A percentile compares a stretch with the other conserved stretches of the same genome.
phyloP scores from a whole-genome alignment of 2,888 invertebrate species.

The Sinelater perroti region DNA sequence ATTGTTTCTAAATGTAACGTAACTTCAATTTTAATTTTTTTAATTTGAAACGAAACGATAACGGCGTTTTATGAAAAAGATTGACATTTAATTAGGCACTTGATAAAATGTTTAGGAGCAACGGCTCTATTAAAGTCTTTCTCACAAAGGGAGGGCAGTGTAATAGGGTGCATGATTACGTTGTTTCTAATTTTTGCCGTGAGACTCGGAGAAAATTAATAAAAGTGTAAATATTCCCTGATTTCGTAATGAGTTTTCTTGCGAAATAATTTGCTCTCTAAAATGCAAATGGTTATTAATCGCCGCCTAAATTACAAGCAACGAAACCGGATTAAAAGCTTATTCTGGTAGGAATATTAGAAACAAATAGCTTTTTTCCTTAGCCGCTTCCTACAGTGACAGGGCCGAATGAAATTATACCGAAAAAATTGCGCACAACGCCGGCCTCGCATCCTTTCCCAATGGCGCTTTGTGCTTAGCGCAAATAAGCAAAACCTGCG shows the following conservation, averaged over 20 bases:
- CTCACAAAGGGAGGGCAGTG: constrained; percentile 4
- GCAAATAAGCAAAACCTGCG: not conserved
- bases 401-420: constrained; percentile 1
- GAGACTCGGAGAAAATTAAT: constrained; percentile 12
- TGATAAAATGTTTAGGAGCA: too few relatives aligned
- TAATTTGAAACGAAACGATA: too few relatives aligned
- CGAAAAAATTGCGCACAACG: not conserved
- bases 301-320: constrained; percentile 6
- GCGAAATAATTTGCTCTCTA: constrained; percentile 8
- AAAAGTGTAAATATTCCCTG: constrained; percentile 10
- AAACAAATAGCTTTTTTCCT: constrained; percentile 8
- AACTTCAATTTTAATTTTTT: too few relatives aligned
- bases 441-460: not conserved
- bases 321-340: constrained; percentile 7
- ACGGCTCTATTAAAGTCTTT: not conserved
- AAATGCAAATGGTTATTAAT: constrained; percentile 14
- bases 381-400: not conserved
- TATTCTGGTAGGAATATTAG: constrained; percentile 8
- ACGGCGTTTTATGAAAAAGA: too few relatives aligned
- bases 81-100: too few relatives aligned
- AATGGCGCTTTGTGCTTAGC: not conserved
- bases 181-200: constrained; percentile 13
- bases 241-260: constrained; percentile 18
- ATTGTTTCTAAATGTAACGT: too few relatives aligned
- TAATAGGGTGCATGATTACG: constrained; percentile 9